Conservation (phyloP, 2,888 invertebrate species). For the Loripinus fragilis region DNA sequence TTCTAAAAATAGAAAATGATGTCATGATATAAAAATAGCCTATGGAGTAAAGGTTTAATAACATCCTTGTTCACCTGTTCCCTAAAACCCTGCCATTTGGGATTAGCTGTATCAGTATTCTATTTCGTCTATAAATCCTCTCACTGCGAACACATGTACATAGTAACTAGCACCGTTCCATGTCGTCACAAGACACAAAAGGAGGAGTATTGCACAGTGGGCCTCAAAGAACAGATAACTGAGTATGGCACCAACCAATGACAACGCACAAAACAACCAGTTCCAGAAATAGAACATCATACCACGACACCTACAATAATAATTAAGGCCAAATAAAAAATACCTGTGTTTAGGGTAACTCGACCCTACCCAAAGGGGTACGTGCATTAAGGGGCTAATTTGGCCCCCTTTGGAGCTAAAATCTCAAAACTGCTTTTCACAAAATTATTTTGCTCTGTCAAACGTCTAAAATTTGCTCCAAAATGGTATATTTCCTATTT, state of each 20-base stretch:
- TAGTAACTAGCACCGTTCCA: slow-evolving; percentile 77
- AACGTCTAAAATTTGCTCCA: not conserved
- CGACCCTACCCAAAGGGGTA: no score
- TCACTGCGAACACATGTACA: slow-evolving; percentile 71
- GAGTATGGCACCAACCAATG: slow-evolving; percentile 61
- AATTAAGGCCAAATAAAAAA: slow-evolving; percentile 87
- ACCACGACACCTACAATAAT: slow-evolving; percentile 63
- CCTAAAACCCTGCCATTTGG: no score
- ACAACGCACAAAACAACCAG: slow-evolving; percentile 61
- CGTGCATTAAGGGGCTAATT: no score
- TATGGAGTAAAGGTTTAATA: no score
- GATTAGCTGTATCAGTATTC: no score
- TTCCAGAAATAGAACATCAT: slow-evolving; percentile 61
- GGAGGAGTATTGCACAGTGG: slow-evolving; percentile 62
- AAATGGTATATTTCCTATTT: no score
- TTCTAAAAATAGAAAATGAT: no score
- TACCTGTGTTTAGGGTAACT: no score
- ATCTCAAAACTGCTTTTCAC: no score
- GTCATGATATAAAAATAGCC: no score
- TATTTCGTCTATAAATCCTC: slow-evolving; percentile 46
- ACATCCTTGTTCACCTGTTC: no score
- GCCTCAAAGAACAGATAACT: slow-evolving; percentile 69
- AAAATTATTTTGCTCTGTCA: not conserved
- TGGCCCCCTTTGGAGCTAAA: no score
- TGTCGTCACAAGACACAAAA: slow-evolving; percentile 58